Conservation (phyloP, 1,140 invertebrate species). For the Leptestheria dahalacensis region DNA sequence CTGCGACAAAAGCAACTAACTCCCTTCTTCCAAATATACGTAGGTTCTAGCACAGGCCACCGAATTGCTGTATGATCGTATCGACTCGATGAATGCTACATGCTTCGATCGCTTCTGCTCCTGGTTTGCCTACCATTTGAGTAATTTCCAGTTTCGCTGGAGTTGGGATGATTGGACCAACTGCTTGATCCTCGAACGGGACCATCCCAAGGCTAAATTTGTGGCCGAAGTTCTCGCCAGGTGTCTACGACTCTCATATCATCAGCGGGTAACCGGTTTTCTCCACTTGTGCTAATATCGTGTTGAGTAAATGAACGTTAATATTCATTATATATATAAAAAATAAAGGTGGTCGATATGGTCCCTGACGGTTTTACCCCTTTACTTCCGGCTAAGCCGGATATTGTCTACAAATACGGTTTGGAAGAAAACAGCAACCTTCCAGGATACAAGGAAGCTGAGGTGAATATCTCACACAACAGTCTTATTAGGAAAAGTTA, state of each 20-base stretch:
- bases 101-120: slow-evolving; percentile 93
- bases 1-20: too few relatives aligned
- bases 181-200: slow-evolving; percentile 63
- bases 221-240: slow-evolving; percentile 71
- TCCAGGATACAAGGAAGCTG: neutral
- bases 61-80: slow-evolving; percentile 86
- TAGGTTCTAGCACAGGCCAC: slow-evolving; percentile 85
- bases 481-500: too few relatives aligned
- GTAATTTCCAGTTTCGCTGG: slow-evolving; percentile 98
- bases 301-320: neutral
- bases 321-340: slow-evolving; percentile 47
- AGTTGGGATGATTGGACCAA: slow-evolving; percentile 93
- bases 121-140: slow-evolving; percentile 98
- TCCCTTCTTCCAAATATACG: too few relatives aligned
- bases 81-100: slow-evolving; percentile 91
- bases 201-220: slow-evolving; percentile 91
- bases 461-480: too few relatives aligned
- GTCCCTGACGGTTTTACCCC: slow-evolving; percentile 72
- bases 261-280: neutral
- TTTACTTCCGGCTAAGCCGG: slow-evolving; percentile 61
- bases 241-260: slow-evolving; percentile 43
- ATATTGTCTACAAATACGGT: slow-evolving; percentile 66
- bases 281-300: neutral
- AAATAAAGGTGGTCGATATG: slow-evolving; percentile 81
- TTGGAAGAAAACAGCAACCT: slow-evolving; percentile 44